These are phyloP conservation scores for Aphis craccivora DNA, from an alignment of 1,140 invertebrate genomes.

Conservation along the genomic window DNA sequence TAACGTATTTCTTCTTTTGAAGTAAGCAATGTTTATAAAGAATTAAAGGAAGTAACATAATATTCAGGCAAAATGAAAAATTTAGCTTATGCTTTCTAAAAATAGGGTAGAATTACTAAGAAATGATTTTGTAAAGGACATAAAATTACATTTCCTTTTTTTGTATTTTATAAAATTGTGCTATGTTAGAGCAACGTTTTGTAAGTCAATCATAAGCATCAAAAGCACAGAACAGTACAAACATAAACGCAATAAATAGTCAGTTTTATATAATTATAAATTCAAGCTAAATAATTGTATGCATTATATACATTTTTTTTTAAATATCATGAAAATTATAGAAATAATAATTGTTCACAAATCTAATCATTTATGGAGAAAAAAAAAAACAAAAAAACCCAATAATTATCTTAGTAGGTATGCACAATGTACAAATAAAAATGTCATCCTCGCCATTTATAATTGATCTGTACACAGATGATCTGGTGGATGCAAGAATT, in stretches of 20 bases:
- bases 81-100: constrained; percentile 6
- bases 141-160: not conserved
- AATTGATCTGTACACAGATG: no score
- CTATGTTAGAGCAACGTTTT: not conserved
- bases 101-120: not conserved
- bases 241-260: not conserved
- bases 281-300: not conserved
- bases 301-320: no score
- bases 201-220: not conserved
- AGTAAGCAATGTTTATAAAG: not conserved
- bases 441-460: no score
- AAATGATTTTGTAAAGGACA: not conserved
- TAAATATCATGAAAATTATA: no score
- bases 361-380: no score
- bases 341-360: no score
- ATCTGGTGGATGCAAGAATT: no score
- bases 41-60: not conserved
- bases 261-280: not conserved
- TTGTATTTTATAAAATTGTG: not conserved
- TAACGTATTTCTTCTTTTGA: not conserved
- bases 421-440: no score
- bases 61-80: not conserved
- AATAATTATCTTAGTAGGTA: no score
- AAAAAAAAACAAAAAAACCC: no score
- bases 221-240: not conserved